Base-by-base conservation (phyloP, 2,888 invertebrate species). In the Hypolimnas misippus region DNA sequence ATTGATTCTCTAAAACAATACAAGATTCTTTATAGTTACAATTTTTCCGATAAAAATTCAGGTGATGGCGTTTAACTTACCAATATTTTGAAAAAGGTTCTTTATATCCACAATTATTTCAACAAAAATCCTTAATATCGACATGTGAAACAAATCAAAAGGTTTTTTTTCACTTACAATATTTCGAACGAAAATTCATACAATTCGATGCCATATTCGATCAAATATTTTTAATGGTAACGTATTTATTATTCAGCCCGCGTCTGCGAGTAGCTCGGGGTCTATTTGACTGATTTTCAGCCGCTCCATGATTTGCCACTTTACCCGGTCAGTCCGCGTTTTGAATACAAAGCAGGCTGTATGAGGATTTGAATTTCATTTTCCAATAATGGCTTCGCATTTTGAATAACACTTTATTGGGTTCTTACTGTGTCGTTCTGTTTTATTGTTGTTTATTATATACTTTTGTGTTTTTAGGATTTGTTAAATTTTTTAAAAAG, bases 281-380 rank as follows among this genome's bases (percentile, higher is more conserved):
- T 89, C 89, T 90, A 89, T 91, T 90, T 89, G 91, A 90, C 91
- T 91, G 91, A 91, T 91, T 91, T 88, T 89, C 91, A 89, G 89
- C 84, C 84, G 81, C 86, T 90, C 87, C 87, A 89, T 91, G 91
- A 91, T 91, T 91, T 89, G 89, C 88, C 90, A 91, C 91, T 91
- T 91, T 86, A 84, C 89, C 89, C 91, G 87, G 91, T 89, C 90
- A 90, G 83, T 66, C 68, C 79, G 79, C 73, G 83, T 70, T 76
- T 73, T 85, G 91, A 90, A 90, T 91, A 84, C 79, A 75, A 86
- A 90, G 73, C 75, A 83, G 81, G 83, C 84, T 79, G 79, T 46
- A 46, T 46, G 44, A 17, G 44, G 79, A 81, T 83, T 84, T 86
- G 85, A 89, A 89, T 88, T 87, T 86, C 85, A 88, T 89, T 89